A percentile compares a stretch with the other conserved stretches of the same genome.
These are phyloP conservation scores for Cryptotermes secundus DNA, from an alignment of 1,140 invertebrate genomes.

Conservation along the genomic window DNA sequence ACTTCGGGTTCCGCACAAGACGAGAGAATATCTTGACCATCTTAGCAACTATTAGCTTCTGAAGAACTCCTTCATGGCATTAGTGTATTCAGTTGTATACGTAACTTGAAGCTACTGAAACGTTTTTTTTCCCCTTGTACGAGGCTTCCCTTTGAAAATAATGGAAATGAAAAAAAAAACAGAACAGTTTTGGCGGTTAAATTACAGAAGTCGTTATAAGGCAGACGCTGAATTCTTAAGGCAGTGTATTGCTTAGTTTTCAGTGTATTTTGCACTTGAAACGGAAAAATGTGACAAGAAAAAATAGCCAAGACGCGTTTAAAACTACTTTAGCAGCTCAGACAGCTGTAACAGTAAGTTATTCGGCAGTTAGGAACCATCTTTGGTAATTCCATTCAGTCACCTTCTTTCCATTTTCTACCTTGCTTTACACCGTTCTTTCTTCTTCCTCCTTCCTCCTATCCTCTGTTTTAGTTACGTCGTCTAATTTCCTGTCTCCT, in stretches of 20 bases:
- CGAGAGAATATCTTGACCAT: too few relatives aligned
- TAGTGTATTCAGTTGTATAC: too few relatives aligned
- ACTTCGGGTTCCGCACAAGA: too few relatives aligned
- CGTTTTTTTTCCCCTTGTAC: too few relatives aligned
- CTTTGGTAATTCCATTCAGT: background rate
- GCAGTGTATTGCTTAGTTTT: background rate
- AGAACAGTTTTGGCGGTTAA: background rate
- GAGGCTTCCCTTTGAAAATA: too few relatives aligned
- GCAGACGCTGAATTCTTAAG: background rate
- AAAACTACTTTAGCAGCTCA: background rate
- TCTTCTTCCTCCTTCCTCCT: too few relatives aligned
- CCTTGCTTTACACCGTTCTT: too few relatives aligned
- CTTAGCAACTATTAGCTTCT: too few relatives aligned
- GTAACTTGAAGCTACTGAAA: too few relatives aligned
- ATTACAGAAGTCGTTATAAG: background rate
- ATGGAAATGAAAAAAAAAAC: background rate
- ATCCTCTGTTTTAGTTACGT: background rate
- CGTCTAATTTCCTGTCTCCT: background rate
- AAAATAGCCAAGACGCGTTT: background rate
- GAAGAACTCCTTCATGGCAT: too few relatives aligned
- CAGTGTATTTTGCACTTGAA: background rate
- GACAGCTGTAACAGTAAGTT: background rate
- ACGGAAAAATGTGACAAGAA: background rate
- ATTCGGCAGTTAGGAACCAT: background rate
- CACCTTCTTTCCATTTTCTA: too few relatives aligned